Base-by-base conservation (phyloP, 2,888 invertebrate genomes). In the Callimorpha dominula region DNA sequence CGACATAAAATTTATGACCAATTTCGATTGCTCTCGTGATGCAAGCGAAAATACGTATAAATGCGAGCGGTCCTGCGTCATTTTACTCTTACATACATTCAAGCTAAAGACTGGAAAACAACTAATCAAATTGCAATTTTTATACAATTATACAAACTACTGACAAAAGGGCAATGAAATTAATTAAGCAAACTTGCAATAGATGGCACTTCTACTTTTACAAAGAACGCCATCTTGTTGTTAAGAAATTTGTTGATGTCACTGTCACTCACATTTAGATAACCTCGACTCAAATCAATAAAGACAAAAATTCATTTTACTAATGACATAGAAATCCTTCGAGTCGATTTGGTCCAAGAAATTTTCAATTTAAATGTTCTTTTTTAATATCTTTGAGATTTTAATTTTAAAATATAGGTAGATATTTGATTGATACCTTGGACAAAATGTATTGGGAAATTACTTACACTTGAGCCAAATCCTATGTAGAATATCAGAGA, bases 21-120 rank as follows among this genome's bases (percentile, higher is more conserved):
- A 63, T 84, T 85, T 85, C 79, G 76, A 54, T 83, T 79, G 80
- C 73, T 72, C 83, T 85, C 80, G 81, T 81, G 83, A 74, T 74
- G 79, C 85, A 83, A 85, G 77, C 77, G 77, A 85, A 85, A 82
- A 79, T 77, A 74, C 79, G 85, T 81, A 82, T 81, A 85, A 83
- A 82, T 78, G 82, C 75, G 84, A 85, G 84, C 82, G 82, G 82
- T 72, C 81, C 70, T 66, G 71, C 77, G 67, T 65, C n/a, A 64
- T 76, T 72, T 73, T 54, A 71, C 76, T 74, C 52, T 66, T 62
- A 1, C 73, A 5, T 67, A 65, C 81, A 79, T 31, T 68, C 78
- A 68, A 50, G 54, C 49, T 73, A 75, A 79, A 81, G 72, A 74
- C 82, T 81, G 80, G 81, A 75, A 42, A 46, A 66, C 12, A 42